phyloP scores from a whole-genome alignment of 2,797 vertebrate species.

The Zalophus californianus region DNA sequence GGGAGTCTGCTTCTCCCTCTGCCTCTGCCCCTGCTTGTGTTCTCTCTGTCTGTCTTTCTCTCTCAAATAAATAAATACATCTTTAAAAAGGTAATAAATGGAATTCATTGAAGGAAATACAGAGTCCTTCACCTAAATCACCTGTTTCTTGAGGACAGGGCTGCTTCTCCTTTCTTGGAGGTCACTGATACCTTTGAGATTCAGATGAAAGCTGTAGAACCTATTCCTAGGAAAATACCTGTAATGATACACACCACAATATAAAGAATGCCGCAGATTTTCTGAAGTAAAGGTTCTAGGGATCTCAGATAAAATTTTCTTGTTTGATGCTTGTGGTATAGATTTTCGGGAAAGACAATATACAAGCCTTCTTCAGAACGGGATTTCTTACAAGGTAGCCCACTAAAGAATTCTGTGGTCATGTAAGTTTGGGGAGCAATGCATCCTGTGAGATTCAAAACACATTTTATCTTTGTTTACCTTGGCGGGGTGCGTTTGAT shows the following conservation, averaged over 20 bases:
- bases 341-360: neutral
- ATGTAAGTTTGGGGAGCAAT: neutral
- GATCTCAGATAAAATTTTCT: neutral
- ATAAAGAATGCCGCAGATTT: neutral
- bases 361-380: neutral
- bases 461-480: neutral
- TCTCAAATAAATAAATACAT: too few relatives aligned
- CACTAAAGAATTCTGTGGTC: neutral
- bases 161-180: neutral
- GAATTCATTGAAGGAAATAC: neutral
- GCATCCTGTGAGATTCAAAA: neutral
- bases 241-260: neutral
- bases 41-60: too few relatives aligned
- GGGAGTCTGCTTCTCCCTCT: too few relatives aligned
- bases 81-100: too few relatives aligned
- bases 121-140: neutral
- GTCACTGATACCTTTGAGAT: neutral
- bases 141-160: neutral
- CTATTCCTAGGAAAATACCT: neutral
- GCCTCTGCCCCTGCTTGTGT: too few relatives aligned
- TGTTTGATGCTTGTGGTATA: neutral
- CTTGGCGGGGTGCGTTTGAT: neutral
- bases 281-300: neutral
- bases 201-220: neutral
- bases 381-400: neutral